Percentiles rank a stretch among this genome's conserved stretches.
phyloP scores from a whole-genome alignment of 1,140 invertebrate genomes.

The Pararge aegeria region DNA sequence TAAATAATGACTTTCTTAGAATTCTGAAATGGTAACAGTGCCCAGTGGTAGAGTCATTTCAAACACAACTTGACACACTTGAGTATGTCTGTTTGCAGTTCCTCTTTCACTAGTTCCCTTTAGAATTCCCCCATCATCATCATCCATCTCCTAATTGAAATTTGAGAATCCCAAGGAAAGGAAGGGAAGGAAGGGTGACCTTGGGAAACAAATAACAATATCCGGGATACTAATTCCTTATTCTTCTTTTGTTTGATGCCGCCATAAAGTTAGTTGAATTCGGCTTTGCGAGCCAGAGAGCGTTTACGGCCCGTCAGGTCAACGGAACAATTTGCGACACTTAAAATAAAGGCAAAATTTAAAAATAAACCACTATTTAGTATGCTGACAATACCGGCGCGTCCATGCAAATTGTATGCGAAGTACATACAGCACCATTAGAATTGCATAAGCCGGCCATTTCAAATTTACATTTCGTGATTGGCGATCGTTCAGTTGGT shows the following conservation, averaged over 20 bases:
- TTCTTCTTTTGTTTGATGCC: not conserved
- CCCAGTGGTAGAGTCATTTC: too few relatives aligned
- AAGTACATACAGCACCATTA: conserved; percentile 39
- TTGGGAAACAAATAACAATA: too few relatives aligned
- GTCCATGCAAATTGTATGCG: conserved; percentile 50
- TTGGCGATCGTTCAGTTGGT: conserved; percentile 24
- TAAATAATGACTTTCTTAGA: too few relatives aligned
- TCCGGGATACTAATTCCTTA: too few relatives aligned
- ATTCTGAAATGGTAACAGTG: too few relatives aligned
- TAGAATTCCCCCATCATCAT: too few relatives aligned
- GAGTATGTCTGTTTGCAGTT: too few relatives aligned
- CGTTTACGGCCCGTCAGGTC: conserved; percentile 12
- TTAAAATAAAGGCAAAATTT: conserved; percentile 42
- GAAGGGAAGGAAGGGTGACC: too few relatives aligned
- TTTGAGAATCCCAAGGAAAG: too few relatives aligned
- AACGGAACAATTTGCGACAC: conserved; percentile 21
- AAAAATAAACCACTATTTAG: conserved; percentile 54
- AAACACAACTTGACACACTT: too few relatives aligned
- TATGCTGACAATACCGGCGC: conserved; percentile 48
- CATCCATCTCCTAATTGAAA: too few relatives aligned
- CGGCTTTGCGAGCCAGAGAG: not conserved
- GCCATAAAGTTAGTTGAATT: not conserved
- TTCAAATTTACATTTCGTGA: conserved; percentile 41
- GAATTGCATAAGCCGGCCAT: conserved; percentile 39
- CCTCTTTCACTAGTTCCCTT: too few relatives aligned